Evolutionary conservation across 2,888 invertebrate species (phyloP), one percentile per base, ranked within the genome.

Genomic region (Eugnorisma glareosa): DNA sequence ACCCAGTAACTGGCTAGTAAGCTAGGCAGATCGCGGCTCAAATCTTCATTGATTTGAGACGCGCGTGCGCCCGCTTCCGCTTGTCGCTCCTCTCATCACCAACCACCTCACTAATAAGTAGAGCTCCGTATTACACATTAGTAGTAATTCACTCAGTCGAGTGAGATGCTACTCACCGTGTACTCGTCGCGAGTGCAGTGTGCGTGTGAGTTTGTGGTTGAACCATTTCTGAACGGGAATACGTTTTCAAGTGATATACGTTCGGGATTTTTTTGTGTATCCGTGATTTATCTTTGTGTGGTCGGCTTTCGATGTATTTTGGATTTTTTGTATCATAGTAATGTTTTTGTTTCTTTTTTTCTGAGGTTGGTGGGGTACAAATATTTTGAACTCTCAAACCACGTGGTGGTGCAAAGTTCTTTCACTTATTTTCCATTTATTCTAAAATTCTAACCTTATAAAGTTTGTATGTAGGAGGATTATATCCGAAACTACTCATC

Each of bases 81-180:
- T 71, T 28, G 40, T 85, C 94, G 94, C 94, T 92, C 76, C 90
- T 91, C 93, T 89, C 75, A 79, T 86, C 86, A 93, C 90, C 28
- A 63, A 73, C 78, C 66, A 75, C 54, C 57, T 67, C 82, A 89
- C 90, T 90, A 88, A 89, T 87, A 93, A 93, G 92, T 92, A 90
- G 91, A 91, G 86, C 91, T 91, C 88, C 88, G 85, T 89, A 92
- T 91, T 92, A 89, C 89, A 90, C 87, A 89, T 90, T 91, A 89
- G 91, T 92, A 93, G 93, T 93, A 93, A 90, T 91, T 87, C 86
- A 87, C 91, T 92, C 94, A 96, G 95, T 95, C 91, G 92, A 91
- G 91, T 92, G 92, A 94, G 93, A 94, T 94, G 92, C 89, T 90
- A 94, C 94, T 94, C 94, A 90, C 93, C 94, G 94, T 90, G 93